Evolutionary conservation across 2,797 vertebrate species (phyloP).

Genomic region (Mycteria americana): DNA sequence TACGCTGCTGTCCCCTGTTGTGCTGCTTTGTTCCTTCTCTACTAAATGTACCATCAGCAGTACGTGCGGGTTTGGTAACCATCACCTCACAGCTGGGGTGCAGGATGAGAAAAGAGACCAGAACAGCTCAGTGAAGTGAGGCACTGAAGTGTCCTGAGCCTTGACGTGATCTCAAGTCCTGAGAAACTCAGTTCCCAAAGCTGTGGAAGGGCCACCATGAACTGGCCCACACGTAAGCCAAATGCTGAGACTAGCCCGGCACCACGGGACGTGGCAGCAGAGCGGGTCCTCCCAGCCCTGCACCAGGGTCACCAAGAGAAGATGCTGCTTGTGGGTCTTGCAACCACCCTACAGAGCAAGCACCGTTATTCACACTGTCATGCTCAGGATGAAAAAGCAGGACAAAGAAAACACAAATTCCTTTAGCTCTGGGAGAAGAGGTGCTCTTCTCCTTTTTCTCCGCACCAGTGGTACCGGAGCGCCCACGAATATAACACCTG

Average conservation of each 20-base stretch:
- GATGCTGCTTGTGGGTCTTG: neutral
- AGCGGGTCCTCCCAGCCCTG: rapidly evolving
- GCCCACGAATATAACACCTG: neutral
- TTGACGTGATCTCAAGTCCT: neutral
- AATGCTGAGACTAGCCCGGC: rapidly evolving
- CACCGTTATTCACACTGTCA: rapidly evolving
- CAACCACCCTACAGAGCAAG: rapidly evolving
- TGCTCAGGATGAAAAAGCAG: neutral
- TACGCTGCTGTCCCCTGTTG: neutral
- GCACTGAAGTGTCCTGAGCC: neutral
- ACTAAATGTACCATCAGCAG: neutral
- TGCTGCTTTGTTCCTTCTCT: neutral
- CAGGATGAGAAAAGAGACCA: neutral
- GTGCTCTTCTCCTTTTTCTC: neutral
- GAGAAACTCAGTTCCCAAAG: neutral
- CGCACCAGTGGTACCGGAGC: neutral
- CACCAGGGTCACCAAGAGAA: rapidly evolving
- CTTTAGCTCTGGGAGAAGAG: neutral
- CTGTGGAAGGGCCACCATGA: neutral
- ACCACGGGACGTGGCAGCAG: rapidly evolving
- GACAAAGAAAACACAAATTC: neutral
- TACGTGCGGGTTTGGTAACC: neutral
- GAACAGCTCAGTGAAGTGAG: neutral
- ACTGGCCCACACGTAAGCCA: rapidly evolving
- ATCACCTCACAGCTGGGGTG: neutral